phyloP scores from a whole-genome alignment of 2,113 vertebrate genomes.

The Elephantulus edwardii region DNA sequence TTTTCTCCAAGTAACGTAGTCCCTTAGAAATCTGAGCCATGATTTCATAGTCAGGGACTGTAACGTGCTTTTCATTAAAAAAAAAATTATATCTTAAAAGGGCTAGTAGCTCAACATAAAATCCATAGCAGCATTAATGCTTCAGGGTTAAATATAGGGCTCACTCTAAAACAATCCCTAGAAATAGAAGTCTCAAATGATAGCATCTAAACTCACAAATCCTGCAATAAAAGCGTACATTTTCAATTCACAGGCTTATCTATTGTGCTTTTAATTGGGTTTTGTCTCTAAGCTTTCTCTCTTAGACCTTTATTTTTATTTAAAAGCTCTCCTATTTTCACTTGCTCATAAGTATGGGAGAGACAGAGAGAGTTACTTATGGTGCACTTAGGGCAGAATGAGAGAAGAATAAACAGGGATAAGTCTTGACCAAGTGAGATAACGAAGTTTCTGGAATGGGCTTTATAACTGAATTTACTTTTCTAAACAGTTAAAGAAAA shows the following conservation, averaged over 20 bases:
- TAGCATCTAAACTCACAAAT: slow-evolving; percentile 24
- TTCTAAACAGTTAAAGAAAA: background rate
- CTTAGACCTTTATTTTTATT: slow-evolving; percentile 9
- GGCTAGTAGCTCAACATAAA: slow-evolving; percentile 15
- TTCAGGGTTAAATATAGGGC: background rate
- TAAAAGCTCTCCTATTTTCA: slow-evolving; percentile 30
- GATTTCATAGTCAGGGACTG: background rate
- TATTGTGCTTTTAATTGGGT: slow-evolving; percentile 1
- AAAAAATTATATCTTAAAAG: background rate
- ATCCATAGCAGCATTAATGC: background rate
- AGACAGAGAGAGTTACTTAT: no score
- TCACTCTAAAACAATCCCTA: background rate
- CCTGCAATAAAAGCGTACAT: background rate
- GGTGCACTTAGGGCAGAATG: background rate
- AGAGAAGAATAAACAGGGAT: background rate
- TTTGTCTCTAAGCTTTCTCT: background rate
- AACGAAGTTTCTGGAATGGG: background rate
- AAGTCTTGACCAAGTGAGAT: background rate
- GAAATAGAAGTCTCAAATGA: background rate
- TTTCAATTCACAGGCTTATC: background rate
- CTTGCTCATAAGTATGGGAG: background rate
- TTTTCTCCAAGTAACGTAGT: background rate
- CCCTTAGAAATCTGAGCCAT: slow-evolving; percentile 30
- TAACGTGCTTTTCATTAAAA: slow-evolving; percentile 13
- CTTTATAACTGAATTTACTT: background rate